Evolutionary conservation across 2,113 vertebrate genomes (phyloP).

Genomic region (Lycocorax pyrrhopterus): DNA sequence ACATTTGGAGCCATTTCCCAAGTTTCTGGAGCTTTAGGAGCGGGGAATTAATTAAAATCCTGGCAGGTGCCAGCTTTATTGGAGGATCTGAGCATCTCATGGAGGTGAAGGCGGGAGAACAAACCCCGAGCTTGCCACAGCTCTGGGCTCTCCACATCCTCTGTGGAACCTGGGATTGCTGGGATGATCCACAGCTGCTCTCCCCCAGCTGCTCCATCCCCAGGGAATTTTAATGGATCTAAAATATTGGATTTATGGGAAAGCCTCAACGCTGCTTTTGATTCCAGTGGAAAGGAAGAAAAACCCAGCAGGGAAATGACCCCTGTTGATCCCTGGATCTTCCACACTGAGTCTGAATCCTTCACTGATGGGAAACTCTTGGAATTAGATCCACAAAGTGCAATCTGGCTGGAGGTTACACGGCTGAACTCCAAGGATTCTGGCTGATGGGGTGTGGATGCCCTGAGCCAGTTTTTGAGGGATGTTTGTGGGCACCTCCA

Average conservation of each 20-base stretch:
- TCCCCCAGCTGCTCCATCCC: background rate
- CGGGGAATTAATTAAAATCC: background rate
- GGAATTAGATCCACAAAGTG: background rate
- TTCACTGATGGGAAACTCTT: background rate
- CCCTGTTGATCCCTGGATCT: background rate
- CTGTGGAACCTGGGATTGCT: background rate
- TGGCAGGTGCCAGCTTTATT: background rate
- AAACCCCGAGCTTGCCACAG: background rate
- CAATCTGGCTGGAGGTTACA: background rate
- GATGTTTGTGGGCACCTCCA: background rate
- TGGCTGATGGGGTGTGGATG: background rate
- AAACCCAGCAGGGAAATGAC: background rate
- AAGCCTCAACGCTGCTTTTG: background rate
- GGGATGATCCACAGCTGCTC: background rate
- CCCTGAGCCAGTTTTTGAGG: background rate
- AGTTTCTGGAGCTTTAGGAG: background rate
- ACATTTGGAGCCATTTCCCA: rapidly evolving
- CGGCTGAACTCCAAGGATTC: background rate
- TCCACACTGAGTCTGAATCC: background rate
- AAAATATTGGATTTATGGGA: background rate
- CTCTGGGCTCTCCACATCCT: background rate
- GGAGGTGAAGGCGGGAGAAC: background rate
- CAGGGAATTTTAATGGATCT: background rate
- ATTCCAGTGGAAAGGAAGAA: background rate
- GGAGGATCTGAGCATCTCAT: rapidly evolving